Evolutionary conservation across 2,888 invertebrate genomes (phyloP).

Genomic region (Lochmaea capreae): DNA sequence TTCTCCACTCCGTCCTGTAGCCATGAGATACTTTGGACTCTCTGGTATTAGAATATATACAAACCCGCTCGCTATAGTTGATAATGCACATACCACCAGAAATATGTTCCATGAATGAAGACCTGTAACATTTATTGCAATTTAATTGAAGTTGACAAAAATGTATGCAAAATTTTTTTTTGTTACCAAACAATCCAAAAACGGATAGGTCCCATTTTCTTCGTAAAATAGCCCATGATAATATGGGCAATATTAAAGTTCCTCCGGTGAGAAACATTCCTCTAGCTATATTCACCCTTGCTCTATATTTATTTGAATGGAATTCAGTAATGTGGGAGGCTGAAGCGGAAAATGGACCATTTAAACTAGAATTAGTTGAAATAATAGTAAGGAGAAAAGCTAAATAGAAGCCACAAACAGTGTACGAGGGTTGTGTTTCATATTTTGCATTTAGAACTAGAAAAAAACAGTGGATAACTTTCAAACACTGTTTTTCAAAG

Average conservation of each 20-base stretch:
- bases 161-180: not conserved
- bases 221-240: slow-evolving; percentile 81
- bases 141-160: not conserved
- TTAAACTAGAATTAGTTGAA: slow-evolving; percentile 63
- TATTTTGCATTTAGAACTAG: too few relatives aligned
- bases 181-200: slow-evolving; percentile 38
- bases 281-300: slow-evolving; percentile 72
- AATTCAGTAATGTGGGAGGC: slow-evolving; percentile 80
- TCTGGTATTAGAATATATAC: slow-evolving; percentile 75
- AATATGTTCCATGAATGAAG: slow-evolving; percentile 74
- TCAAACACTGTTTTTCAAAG: too few relatives aligned
- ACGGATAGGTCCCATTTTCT: slow-evolving; percentile 57
- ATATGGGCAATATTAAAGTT: slow-evolving; percentile 72
- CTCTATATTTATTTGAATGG: slow-evolving; percentile 74
- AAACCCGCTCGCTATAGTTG: slow-evolving; percentile 75
- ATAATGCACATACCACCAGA: slow-evolving; percentile 71
- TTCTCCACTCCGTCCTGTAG: slow-evolving; percentile 73
- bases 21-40: slow-evolving; percentile 83
- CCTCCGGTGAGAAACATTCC: slow-evolving; percentile 75
- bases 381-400: not conserved
- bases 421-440: too few relatives aligned
- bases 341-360: slow-evolving; percentile 79
- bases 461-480: too few relatives aligned
- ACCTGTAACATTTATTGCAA: slow-evolving; percentile 58
- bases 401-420: not conserved